phyloP scores from a whole-genome alignment of 2,797 vertebrate genomes.

The Eutrigla gurnardus region DNA sequence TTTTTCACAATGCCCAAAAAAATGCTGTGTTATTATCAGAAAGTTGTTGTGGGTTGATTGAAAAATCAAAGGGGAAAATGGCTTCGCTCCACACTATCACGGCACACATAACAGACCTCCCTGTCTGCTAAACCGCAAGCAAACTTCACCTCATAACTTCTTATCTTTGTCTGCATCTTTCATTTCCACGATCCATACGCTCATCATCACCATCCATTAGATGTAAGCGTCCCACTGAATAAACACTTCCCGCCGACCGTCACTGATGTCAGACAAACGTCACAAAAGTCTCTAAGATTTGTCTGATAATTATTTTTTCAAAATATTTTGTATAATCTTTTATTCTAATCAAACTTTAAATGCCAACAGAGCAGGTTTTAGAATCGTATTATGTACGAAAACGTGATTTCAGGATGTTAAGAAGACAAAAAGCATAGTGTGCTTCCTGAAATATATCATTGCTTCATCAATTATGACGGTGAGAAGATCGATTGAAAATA shows the following conservation, averaged over 20 bases:
- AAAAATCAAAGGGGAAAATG: conserved; percentile 41
- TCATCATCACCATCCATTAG: conserved; percentile 59
- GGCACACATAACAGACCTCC: conserved; percentile 9
- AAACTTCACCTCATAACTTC: conserved; percentile 41
- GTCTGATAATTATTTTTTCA: too few species aligned
- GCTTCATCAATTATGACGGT: background rate
- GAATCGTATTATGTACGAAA: conserved; percentile 3
- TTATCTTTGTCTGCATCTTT: conserved; percentile 32
- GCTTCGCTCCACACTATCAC: conserved; percentile 3
- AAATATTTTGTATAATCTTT: conserved; percentile 2
- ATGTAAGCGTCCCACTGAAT: conserved; percentile 58
- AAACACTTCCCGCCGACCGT: conserved; percentile 40
- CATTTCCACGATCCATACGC: conserved; percentile 31
- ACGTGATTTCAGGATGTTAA: conserved; percentile 1
- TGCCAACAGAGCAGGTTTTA: conserved; percentile 1
- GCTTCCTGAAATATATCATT: conserved; percentile 6
- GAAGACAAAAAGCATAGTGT: background rate
- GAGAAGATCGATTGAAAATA: background rate
- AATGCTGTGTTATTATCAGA: conserved; percentile 13
- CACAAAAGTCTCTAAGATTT: background rate
- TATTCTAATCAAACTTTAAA: conserved; percentile 8
- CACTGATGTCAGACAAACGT: conserved; percentile 31
- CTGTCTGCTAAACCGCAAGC: conserved; percentile 12
- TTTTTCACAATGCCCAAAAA: conserved; percentile 17
- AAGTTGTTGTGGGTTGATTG: conserved; percentile 26